Conservation (phyloP, 1,140 invertebrate genomes). For the Hylaeus anthracinus region DNA sequence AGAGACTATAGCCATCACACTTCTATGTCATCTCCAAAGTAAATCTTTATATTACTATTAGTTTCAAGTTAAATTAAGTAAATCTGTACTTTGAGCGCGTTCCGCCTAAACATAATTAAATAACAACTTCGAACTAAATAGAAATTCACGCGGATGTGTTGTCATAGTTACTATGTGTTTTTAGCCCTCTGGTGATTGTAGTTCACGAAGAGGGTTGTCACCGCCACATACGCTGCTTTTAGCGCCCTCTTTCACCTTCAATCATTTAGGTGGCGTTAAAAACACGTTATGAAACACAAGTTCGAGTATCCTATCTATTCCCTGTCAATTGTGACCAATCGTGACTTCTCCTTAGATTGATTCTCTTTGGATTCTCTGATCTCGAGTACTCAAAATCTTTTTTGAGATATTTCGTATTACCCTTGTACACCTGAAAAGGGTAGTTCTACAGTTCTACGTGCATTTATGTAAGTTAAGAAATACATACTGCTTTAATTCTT, state of each 20-base stretch:
- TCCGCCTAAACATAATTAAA: no score
- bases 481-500: not conserved
- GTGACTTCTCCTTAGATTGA: constrained; percentile 45
- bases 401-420: constrained; percentile 68
- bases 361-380: constrained; percentile 72
- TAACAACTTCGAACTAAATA: no score
- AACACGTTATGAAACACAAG: constrained; percentile 27
- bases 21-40: no score
- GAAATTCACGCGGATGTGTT: no score
- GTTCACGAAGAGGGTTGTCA: no score
- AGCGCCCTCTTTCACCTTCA: not conserved
- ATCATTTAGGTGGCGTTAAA: constrained; percentile 36
- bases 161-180: no score
- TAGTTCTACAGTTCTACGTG: constrained; percentile 75
- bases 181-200: no score
- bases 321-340: constrained; percentile 36
- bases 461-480: constrained; percentile 70
- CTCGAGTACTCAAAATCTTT: constrained; percentile 72
- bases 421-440: constrained; percentile 67
- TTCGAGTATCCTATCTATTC: constrained; percentile 46
- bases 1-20: no score
- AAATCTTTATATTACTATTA: no score
- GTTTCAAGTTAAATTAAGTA: no score
- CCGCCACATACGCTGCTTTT: not conserved
- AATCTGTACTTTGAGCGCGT: no score